Evolutionary conservation across 2,113 vertebrate genomes (phyloP), one percentile per base, ranked within the genome.

Genomic region (Tonatia bakeri): DNA sequence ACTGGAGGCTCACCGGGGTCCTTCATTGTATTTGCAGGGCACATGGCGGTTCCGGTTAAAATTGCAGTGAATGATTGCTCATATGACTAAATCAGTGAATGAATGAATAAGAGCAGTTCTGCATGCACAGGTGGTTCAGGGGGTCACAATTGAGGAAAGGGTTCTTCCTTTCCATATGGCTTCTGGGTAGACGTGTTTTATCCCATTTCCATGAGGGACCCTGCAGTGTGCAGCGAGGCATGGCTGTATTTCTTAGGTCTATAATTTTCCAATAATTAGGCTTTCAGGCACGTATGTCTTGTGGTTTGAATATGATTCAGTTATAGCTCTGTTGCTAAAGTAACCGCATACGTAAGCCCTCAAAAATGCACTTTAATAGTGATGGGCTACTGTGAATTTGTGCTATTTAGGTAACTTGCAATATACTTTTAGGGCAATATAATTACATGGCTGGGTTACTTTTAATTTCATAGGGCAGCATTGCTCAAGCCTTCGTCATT

Each of bases 401-500:
- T 86, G 67, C 90, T 90, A 79, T 93, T 94, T 90, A 77, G 90
- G 87, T 72, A 90, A 90, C 90, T 95, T 89, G 59, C 75, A 81
- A 50, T 89, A 70, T 69, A 75, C 87, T 84, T 50, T 56, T 26
- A 87, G 94, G 80, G 93, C 92, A 87, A 73, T 84, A 86, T 87
- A 94, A 97, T 94, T 97, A 96, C 95, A 95, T 95, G 97, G 90
- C 90, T 94, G 96, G 87, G 93, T 92, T 97, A 95, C 94, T 97
- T 97, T 95, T 97, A 97, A 95, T 97, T 96, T 97, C 96, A 84
- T 52, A 75, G 89, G 93, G 65, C 87, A 80, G 83, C 10, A 3
- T 97, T 95, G 69, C 84, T 94, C 83, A 70, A 93, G 83, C 73
- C 84, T 83, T 50, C 33, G 31, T 56, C 65, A 10, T 59, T 47